Evolutionary conservation across 2,797 vertebrate species (phyloP), one percentile per base, ranked within the genome.

Genomic region (Odontamblyopus rebecca): DNA sequence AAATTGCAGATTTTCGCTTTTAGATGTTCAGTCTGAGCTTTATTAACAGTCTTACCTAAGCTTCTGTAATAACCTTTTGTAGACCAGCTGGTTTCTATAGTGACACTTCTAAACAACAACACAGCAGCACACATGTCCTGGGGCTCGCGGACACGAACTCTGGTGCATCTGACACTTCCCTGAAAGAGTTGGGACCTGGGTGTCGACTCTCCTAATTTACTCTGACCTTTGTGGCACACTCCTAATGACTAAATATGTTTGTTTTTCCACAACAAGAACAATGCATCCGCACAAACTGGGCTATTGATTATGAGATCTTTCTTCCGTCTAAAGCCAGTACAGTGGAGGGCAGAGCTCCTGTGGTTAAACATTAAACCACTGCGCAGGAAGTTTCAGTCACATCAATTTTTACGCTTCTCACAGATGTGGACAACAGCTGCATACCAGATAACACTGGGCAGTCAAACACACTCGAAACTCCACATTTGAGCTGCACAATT

Each of bases 131-230:
- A 5, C 69, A 19, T 30, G 70, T 75, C 79, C 82, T 67, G 12
- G 73, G 73, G 72, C 81, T 67, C 81, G 51, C 50, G 67, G 74
- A 68, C 79, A 86, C 81, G 72, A 74, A 71, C 75, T 70, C 29
- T 63, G 61, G 67, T 68, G 62, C 90, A 89, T 86, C 75, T 91
- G 81, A 80, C 90, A 86, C 83, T 80, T 71, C 72, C 73, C 82
- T 89, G 90, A 41, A 70, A 89, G 81, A 91, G 73, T 83, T 90
- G 69, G 77, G 63, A 82, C 82, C 83, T 65, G 16, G 72, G 88
- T 89, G 92, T 84, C 41, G 83, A 86, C 68, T 75, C 53, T 73
- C 59, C 70, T 62, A 68, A 76, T 89, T 85, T 86, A 86, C 71
- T 23, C 74, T 79, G 76, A 83, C 77, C 82, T 82, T 86, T 80